Base-by-base conservation (phyloP, 1,140 invertebrate genomes). In the Drosophila bipectinata region DNA sequence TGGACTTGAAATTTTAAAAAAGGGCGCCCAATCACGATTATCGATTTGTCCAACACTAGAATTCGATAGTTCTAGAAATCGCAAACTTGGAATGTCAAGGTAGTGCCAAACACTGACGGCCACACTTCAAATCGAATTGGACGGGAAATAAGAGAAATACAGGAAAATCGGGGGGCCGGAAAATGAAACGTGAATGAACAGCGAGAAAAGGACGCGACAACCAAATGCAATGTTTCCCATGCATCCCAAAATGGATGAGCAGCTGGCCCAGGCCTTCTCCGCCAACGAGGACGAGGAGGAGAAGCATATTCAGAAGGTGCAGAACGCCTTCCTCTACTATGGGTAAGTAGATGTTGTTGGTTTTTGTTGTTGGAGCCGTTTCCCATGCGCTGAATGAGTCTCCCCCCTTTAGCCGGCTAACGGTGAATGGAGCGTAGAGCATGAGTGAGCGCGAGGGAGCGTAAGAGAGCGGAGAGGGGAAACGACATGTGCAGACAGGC, bases 251-350 rank as follows among this genome's bases (percentile, higher is more conserved):
- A 75, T 85, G 66, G 74, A 85, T 44, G 71, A 75, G 54, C 74
- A 88, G 74, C 58, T 64, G 53, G 56, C 82, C 21, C 69, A 44
- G 6, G 61, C 60, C 39, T 88, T 87, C 41, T 30, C 51, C 6
- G 64, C 78, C 30, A 82, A 83, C 48, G 83, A 88, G 53, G 83
- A 89, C n/a, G 83, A 88, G 39, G 83, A 78, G 52, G 60, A 79
- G 26, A 69, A 77, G 45, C 79, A 88, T 15, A 88, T 88, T 44
- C 67, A 77, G 30, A 88, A 88, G 49, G 83, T 88, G 60, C 79
- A 79, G 55, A 88, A 83, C 59, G 83, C 83, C 52, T 88, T 88
- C 49, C 72, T 83, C 24, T 89, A 83, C 72, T 88, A 88, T 56
- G 78, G 79, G 83, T 88, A 28, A 64, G 82, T 74, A 39, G 24